Percentiles rank a stretch among this genome's conserved stretches.
These are phyloP conservation scores for Byasa hedistus DNA, from an alignment of 2,888 invertebrate species.

Conservation along the genomic window DNA sequence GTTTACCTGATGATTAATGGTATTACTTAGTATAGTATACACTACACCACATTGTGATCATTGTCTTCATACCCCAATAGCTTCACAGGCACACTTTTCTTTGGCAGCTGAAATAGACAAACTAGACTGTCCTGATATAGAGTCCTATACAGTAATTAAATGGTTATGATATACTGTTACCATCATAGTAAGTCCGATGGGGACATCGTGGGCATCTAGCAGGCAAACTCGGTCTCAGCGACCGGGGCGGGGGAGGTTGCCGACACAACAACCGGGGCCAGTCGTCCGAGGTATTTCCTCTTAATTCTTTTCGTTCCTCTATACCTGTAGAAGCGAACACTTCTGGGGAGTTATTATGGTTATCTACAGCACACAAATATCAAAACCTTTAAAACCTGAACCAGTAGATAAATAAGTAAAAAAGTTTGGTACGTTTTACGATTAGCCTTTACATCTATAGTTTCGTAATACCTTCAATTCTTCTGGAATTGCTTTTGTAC, in stretches of 20 bases:
- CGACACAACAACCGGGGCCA: slow-evolving; percentile 69
- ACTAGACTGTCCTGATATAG: no score
- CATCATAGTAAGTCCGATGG: slow-evolving; percentile 59
- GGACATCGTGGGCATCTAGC: slow-evolving; percentile 72
- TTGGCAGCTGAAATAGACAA: no score
- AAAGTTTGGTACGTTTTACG: neutral
- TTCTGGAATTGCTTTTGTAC: slow-evolving; percentile 3
- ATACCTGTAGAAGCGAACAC: slow-evolving; percentile 68
- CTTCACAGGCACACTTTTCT: no score
- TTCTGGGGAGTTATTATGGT: slow-evolving; percentile 51
- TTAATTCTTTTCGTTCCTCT: slow-evolving; percentile 74
- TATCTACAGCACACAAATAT: neutral
- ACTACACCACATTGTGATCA: no score
- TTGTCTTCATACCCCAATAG: no score
- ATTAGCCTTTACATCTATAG: neutral
- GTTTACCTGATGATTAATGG: no score
- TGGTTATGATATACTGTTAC: slow-evolving; percentile 42
- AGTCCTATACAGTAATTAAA: no score
- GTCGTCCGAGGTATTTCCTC: slow-evolving; percentile 68
- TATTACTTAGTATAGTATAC: no score
- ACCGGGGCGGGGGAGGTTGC: slow-evolving; percentile 47
- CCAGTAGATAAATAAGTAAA: no score
- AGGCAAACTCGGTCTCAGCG: slow-evolving; percentile 74
- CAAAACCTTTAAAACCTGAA: no score
- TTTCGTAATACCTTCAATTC: neutral